Base-by-base conservation (phyloP, 1,140 invertebrate genomes). In the Trichoplusia ni region DNA sequence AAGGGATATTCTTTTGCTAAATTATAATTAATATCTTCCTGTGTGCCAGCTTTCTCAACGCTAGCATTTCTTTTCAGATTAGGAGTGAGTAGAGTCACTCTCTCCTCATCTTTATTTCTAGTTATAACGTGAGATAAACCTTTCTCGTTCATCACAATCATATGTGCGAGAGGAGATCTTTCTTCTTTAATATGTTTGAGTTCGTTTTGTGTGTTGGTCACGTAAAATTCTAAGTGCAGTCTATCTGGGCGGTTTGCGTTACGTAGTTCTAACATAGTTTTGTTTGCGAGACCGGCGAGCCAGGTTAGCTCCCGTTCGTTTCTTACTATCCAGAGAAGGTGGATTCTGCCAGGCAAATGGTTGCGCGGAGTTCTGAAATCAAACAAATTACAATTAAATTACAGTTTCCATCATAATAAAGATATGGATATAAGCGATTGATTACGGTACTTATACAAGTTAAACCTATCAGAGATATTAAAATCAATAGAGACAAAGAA, bases 261-360 rank as follows among this genome's bases (percentile, higher is more conserved):
- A 68, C 85, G 77, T 16, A 88, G 60, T 42, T 81, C 67, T 37
- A 54, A 33, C 27, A 90, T 72, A n/a, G 74, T 76, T 73, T 75
- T 79, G 29, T 78, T 80, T 0, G 80, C 82, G 53, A 90, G 62
- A 9, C 77, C 71, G 7, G 84, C 82, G 1, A 90, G 66, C 84
- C 81, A 88, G 1, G 68, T 71, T 3, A 89, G 65, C 62, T 90
- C 88, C 31, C 66, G 49, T 71, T 90, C 85, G 33, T 68, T 51
- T 76, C 88, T 67, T 0, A 90, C 82, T 67, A 90, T 88, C 88
- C 88, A 90, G 33, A 89, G 46, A 25, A 90, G 65, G 46, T 90
- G 88, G 1, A 90, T 67, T 65, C 88, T 73, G 7, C 85, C 81
- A 0, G 88, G 88, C 25, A 71, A 71, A 2, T 62, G 64, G 9